A percentile compares a stretch with the other conserved stretches of the same genome.
phyloP scores from a whole-genome alignment of 2,797 vertebrate genomes.

The Cryptoprocta ferox region DNA sequence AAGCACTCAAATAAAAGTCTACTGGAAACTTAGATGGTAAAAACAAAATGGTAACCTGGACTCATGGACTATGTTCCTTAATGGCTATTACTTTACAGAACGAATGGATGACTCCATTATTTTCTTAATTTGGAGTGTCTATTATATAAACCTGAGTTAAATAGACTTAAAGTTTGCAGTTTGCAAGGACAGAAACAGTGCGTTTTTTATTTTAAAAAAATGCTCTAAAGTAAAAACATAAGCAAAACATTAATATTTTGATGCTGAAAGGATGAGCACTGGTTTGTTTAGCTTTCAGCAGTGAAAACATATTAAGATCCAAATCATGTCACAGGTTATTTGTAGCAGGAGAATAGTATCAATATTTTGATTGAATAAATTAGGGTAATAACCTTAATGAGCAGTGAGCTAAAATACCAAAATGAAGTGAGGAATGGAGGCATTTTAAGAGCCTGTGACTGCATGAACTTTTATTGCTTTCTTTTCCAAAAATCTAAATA shows the following conservation, averaged over 20 bases:
- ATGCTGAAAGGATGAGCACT: not conserved
- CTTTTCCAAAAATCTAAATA: not conserved
- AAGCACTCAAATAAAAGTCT: not conserved
- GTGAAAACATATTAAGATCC: slow-evolving; percentile 44
- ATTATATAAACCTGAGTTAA: not conserved
- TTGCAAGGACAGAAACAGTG: not conserved
- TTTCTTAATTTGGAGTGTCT: not conserved
- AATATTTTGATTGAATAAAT: slow-evolving; percentile 82
- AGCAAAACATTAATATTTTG: not conserved
- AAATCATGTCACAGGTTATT: slow-evolving; percentile 65
- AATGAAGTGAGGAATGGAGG: slow-evolving; percentile 25
- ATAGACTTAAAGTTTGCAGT: not conserved
- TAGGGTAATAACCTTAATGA: slow-evolving; percentile 76
- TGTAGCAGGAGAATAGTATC: slow-evolving; percentile 63
- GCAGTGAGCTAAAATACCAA: slow-evolving; percentile 46
- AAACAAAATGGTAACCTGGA: not conserved
- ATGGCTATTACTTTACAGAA: not conserved
- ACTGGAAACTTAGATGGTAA: not conserved
- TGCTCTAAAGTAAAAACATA: not conserved
- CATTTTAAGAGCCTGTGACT: not conserved
- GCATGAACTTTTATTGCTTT: not conserved
- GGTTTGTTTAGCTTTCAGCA: slow-evolving; percentile 41
- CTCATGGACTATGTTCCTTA: not conserved
- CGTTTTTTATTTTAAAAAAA: not conserved
- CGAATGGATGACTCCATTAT: not conserved